Evolutionary conservation across 2,888 invertebrate species (phyloP).

Genomic region (Gnatocerus cornutus): DNA sequence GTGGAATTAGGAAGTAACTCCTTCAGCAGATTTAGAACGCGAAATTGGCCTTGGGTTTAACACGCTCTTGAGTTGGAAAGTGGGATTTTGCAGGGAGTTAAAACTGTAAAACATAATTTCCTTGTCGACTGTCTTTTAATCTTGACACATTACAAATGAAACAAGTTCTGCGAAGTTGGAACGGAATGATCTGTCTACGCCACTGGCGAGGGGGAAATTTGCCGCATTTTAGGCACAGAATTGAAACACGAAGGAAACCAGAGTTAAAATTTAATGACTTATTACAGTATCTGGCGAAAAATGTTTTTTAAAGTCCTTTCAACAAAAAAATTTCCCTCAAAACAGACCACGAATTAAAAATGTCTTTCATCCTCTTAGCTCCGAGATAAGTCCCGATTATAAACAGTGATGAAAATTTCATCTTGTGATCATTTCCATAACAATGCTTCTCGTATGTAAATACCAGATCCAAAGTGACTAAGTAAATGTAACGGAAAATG

Average conservation of each 20-base stretch:
- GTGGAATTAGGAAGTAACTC: conserved; percentile 14
- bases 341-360: too few species aligned
- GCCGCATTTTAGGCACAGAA: not conserved
- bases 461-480: conserved; percentile 21
- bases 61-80: conserved; percentile 1
- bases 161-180: too few species aligned
- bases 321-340: too few species aligned
- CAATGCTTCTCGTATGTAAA: conserved; percentile 4
- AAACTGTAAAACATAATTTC: too few species aligned
- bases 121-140: not conserved
- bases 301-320: too few species aligned
- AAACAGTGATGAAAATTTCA: conserved; percentile 40
- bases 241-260: too few species aligned
- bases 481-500: conserved; percentile 46
- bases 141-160: too few species aligned
- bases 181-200: too few species aligned
- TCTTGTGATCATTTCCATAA: conserved; percentile 23
- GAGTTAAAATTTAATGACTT: too few species aligned
- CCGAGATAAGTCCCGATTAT: not conserved
- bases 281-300: too few species aligned
- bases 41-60: conserved; percentile 2
- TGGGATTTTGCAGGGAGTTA: too few species aligned
- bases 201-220: not conserved
- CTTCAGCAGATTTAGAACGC: conserved; percentile 10
- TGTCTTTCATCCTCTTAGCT: too few species aligned